A percentile compares a stretch with the other conserved stretches of the same genome.
These are phyloP conservation scores for Rhabdomys pumilio DNA, from an alignment of 2,797 vertebrate species.

Conservation along the genomic window DNA sequence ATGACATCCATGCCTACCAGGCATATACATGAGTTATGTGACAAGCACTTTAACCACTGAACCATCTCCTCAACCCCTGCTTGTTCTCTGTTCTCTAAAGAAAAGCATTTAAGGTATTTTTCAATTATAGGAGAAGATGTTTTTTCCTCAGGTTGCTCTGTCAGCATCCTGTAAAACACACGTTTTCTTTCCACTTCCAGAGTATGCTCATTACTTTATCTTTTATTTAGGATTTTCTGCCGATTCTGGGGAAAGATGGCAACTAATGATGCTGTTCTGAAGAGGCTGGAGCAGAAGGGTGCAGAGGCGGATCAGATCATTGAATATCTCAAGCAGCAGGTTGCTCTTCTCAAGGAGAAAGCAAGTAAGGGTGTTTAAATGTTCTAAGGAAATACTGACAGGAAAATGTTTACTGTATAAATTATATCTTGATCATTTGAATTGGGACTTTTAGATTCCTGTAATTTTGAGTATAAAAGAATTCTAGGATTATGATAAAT, in stretches of 20 bases:
- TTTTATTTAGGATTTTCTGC: conserved; percentile 92
- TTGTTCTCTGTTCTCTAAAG: conserved; percentile 62
- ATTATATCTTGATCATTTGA: conserved; percentile 48
- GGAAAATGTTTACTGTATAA: conserved; percentile 20
- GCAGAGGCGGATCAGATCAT: conserved; percentile 98
- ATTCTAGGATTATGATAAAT: conserved; percentile 44
- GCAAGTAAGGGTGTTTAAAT: conserved; percentile 92
- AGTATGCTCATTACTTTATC: conserved; percentile 53
- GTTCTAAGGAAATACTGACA: conserved; percentile 20
- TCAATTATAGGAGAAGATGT: conserved; percentile 45
- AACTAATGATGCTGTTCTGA: conserved; percentile 92
- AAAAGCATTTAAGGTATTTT: conserved; percentile 20
- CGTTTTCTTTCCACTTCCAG: conserved; percentile 54
- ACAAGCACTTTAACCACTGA: background rate
- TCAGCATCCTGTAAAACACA: conserved; percentile 45
- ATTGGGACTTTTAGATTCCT: background rate
- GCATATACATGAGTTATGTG: background rate
- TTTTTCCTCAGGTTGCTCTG: conserved; percentile 53
- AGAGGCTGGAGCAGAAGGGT: conserved; percentile 96
- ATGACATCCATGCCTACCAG: too few relatives aligned
- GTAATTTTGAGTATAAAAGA: conserved; percentile 47
- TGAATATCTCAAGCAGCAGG: conserved; percentile 97
- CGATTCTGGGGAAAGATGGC: conserved; percentile 95
- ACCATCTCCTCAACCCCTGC: background rate
- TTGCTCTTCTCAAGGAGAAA: conserved; percentile 98